phyloP scores from a whole-genome alignment of 1,140 invertebrate genomes.

The Cecropterus lyciades region DNA sequence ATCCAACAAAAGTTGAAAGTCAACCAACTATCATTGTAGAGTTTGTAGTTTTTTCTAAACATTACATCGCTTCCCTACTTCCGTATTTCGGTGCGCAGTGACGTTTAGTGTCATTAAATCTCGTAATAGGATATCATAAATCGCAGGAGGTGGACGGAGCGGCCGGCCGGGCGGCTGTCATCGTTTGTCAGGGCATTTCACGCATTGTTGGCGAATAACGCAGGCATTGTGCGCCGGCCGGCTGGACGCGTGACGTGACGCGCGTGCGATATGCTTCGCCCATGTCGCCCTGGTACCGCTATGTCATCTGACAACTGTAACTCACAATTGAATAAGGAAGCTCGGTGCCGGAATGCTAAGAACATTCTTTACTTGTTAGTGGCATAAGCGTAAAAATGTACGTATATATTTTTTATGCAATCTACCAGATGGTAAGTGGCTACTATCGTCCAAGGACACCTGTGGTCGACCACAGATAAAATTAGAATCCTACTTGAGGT shows the following conservation, averaged over 20 bases:
- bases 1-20: not conserved
- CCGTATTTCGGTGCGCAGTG: constrained; percentile 37
- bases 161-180: constrained; percentile 73
- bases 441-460: too few species aligned
- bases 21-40: not conserved
- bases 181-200: constrained; percentile 82
- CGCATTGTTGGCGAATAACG: constrained; percentile 82
- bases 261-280: constrained; percentile 51
- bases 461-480: too few species aligned
- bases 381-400: too few species aligned
- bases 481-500: too few species aligned
- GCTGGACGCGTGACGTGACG: constrained; percentile 60
- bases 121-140: constrained; percentile 83
- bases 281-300: constrained; percentile 50
- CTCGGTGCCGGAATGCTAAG: too few species aligned
- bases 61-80: constrained; percentile 11
- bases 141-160: constrained; percentile 71
- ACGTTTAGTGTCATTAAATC: constrained; percentile 72
- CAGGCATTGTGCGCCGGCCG: constrained; percentile 64
- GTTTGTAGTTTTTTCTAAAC: constrained; percentile 23
- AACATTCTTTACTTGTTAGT: too few species aligned
- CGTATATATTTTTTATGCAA: too few species aligned
- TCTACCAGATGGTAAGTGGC: too few species aligned
- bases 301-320: constrained; percentile 53
- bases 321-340: constrained; percentile 31